Conservation (phyloP, 1,140 invertebrate genomes). For the Atta colombica region DNA sequence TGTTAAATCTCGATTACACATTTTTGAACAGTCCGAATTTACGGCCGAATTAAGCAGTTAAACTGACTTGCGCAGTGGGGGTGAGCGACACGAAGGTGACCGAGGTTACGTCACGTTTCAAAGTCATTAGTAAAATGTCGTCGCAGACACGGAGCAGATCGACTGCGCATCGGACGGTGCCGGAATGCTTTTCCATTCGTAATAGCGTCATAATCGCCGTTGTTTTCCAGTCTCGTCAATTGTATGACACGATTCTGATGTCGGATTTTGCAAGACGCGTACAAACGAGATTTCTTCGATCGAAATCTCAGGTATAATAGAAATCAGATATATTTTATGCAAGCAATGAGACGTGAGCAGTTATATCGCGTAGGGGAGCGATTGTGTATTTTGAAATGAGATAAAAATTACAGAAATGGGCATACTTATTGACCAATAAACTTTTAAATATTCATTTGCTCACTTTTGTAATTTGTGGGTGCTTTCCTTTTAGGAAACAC, state of each 20-base stretch:
- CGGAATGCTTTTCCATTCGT: background rate
- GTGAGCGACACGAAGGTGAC: background rate
- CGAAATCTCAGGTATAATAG: no score
- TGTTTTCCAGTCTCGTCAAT: background rate
- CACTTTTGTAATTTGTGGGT: no score
- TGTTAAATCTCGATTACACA: background rate
- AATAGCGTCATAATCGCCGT: background rate
- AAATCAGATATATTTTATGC: no score
- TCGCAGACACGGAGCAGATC: background rate
- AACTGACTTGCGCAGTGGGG: background rate
- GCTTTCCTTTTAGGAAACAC: no score
- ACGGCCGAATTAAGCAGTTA: background rate
- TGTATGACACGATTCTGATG: background rate
- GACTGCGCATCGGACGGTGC: background rate
- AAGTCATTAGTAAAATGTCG: background rate
- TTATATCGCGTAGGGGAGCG: no score
- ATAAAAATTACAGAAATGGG: no score
- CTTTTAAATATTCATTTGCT: no score
- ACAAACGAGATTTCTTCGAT: background rate
- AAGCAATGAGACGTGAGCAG: background rate
- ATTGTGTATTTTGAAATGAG: no score
- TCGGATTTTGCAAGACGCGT: background rate
- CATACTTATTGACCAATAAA: no score
- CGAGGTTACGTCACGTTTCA: background rate
- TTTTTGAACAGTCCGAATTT: background rate